Conservation (phyloP, 2,797 vertebrate species). For the Gouania willdenowi region DNA sequence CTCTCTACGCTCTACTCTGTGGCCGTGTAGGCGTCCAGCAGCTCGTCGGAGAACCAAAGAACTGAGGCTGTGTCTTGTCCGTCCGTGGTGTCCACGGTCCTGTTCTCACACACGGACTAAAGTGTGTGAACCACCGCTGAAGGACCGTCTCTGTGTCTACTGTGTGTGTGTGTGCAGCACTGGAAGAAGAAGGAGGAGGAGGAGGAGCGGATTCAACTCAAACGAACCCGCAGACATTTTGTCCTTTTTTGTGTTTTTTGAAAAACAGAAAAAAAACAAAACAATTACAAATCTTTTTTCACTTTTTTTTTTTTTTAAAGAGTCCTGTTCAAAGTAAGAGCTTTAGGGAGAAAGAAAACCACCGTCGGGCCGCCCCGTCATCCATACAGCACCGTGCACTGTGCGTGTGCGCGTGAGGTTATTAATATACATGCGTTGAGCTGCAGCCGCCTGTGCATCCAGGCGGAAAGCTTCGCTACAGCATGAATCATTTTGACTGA, state of each 20-base stretch:
- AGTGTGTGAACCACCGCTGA: too few species aligned
- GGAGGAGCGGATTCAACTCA: slow-evolving; percentile 38
- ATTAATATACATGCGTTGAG: slow-evolving; percentile 38
- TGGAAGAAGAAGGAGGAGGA: too few species aligned
- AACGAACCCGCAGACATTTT: slow-evolving; percentile 64
- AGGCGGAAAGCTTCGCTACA: slow-evolving; percentile 30
- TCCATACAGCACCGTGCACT: slow-evolving; percentile 4
- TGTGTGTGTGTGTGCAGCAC: too few species aligned
- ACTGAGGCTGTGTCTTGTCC: slow-evolving; percentile 9
- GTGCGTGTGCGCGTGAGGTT: not conserved
- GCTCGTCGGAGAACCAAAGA: too few species aligned
- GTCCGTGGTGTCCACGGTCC: too few species aligned
- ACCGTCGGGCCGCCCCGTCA: too few species aligned
- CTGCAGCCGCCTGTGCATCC: slow-evolving; percentile 14
- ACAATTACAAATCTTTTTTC: slow-evolving; percentile 10
- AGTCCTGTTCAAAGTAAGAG: too few species aligned
- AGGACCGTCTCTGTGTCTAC: too few species aligned
- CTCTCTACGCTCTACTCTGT: not conserved
- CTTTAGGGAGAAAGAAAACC: too few species aligned
- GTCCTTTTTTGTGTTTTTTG: too few species aligned
- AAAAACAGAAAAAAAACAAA: too few species aligned
- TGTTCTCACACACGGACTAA: too few species aligned
- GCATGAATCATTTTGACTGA: slow-evolving; percentile 70
- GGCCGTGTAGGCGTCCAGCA: slow-evolving; percentile 54
- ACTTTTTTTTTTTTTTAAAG: not conserved